These are phyloP conservation scores for Aricia artaxerxes DNA, from an alignment of 2,888 invertebrate species.

Conservation along the genomic window DNA sequence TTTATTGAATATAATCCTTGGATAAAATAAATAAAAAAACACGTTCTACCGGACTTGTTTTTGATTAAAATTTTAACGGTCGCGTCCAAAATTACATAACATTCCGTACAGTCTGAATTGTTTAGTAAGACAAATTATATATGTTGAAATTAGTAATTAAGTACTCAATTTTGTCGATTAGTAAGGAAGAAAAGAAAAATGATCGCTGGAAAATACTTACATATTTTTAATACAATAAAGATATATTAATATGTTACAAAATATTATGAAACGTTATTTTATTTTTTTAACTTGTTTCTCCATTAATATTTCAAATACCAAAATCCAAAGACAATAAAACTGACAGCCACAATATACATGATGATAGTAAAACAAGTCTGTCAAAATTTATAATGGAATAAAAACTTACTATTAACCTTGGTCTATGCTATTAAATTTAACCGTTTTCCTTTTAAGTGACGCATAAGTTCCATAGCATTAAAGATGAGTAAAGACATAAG, in stretches of 20 bases:
- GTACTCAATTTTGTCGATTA: neutral
- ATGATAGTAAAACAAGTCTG: neutral
- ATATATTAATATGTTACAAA: neutral
- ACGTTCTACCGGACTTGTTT: slow-evolving; percentile 14
- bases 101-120: neutral
- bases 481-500: slow-evolving; percentile 3
- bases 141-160: neutral
- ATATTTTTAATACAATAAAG: neutral
- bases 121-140: neutral
- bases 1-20: neutral
- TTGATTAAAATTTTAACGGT: slow-evolving; percentile 13
- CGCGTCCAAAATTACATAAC: neutral
- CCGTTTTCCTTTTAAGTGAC: slow-evolving; percentile 9
- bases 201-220: too few relatives aligned
- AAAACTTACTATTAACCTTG: neutral
- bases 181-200: too few relatives aligned
- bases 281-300: neutral
- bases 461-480: neutral
- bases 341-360: neutral
- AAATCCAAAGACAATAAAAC: neutral
- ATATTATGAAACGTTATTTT: neutral
- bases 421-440: neutral
- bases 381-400: neutral
- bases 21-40: slow-evolving; percentile 20
- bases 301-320: neutral